These are phyloP conservation scores for Torymus aiolomorphi DNA, from an alignment of 2,888 invertebrate species.

Conservation along the genomic window DNA sequence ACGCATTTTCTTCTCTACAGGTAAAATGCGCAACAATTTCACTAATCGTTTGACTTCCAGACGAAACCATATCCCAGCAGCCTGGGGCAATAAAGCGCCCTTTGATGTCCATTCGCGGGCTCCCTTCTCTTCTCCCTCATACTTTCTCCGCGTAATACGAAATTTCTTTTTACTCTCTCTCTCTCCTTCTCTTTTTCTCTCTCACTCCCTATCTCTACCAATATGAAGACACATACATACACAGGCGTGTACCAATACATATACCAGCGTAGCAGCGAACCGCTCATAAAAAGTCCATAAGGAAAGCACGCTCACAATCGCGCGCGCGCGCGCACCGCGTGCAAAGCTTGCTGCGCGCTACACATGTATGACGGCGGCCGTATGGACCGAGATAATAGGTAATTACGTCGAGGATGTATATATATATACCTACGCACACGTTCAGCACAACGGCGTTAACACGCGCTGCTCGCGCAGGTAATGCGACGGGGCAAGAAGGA, in stretches of 20 bases:
- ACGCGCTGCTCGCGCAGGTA: too few relatives aligned
- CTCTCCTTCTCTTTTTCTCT: not conserved
- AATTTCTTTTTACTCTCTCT: conserved; percentile 35
- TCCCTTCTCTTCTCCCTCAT: conserved; percentile 23
- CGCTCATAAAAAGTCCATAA: conserved; percentile 52
- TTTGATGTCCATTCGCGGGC: conserved; percentile 41
- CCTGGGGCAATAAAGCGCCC: conserved; percentile 44
- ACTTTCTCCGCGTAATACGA: conserved; percentile 38
- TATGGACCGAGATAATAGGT: conserved; percentile 48
- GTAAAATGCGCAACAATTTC: conserved; percentile 16
- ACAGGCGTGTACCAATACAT: not conserved
- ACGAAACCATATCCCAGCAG: conserved; percentile 4
- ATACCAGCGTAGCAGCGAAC: conserved; percentile 2
- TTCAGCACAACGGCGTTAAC: too few relatives aligned
- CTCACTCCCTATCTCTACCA: not conserved
- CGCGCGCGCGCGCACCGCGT: too few relatives aligned
- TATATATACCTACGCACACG: too few relatives aligned
- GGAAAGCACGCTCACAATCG: not conserved
- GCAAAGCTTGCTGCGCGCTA: not conserved
- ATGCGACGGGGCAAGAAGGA: too few relatives aligned
- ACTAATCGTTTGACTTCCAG: conserved; percentile 11
- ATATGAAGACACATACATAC: conserved; percentile 13
- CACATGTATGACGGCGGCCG: not conserved
- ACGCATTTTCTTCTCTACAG: too few relatives aligned
- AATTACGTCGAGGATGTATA: conserved; percentile 35